Evolutionary conservation across 2,797 vertebrate genomes (phyloP).

Genomic region (Sebastes nivosus): DNA sequence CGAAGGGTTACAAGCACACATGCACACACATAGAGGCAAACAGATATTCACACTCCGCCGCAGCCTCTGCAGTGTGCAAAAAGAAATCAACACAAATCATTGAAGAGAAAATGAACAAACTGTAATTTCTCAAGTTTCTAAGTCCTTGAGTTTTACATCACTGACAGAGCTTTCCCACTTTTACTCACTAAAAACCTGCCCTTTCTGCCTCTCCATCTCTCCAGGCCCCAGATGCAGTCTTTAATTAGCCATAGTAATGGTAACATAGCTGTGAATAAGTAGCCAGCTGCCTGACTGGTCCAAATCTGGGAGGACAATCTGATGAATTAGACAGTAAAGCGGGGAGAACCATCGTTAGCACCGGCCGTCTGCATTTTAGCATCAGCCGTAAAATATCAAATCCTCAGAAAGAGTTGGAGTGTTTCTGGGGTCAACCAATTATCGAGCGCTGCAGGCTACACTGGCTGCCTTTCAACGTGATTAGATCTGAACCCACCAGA

Average conservation of each 20-base stretch:
- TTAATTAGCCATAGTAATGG: slow-evolving; percentile 52
- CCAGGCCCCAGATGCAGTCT: slow-evolving; percentile 37
- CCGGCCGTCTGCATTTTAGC: slow-evolving; percentile 44
- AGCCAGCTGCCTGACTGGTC: slow-evolving; percentile 21
- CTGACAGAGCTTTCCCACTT: slow-evolving; percentile 10
- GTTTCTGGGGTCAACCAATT: slow-evolving; percentile 73
- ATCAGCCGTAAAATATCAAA: slow-evolving; percentile 59
- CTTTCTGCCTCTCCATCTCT: slow-evolving; percentile 19
- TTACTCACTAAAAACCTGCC: slow-evolving; percentile 17
- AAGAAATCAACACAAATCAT: slow-evolving; percentile 13
- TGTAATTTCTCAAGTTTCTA: slow-evolving; percentile 16
- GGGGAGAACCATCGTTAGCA: slow-evolving; percentile 40
- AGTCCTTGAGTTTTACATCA: slow-evolving; percentile 2
- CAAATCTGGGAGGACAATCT: slow-evolving; percentile 40
- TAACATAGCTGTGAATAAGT: slow-evolving; percentile 41
- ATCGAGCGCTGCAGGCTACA: slow-evolving; percentile 56
- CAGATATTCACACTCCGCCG: background rate
- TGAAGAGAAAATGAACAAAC: slow-evolving; percentile 16
- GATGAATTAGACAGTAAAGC: slow-evolving; percentile 55
- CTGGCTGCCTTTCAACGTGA: slow-evolving; percentile 64
- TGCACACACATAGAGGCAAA: background rate
- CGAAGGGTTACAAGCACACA: slow-evolving; percentile 14
- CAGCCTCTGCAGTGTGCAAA: slow-evolving; percentile 4
- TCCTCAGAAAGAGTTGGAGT: slow-evolving; percentile 57
- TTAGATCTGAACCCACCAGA: slow-evolving; percentile 69